phyloP scores from a whole-genome alignment of 2,888 invertebrate species.

The Nephrocerus scutellatus region DNA sequence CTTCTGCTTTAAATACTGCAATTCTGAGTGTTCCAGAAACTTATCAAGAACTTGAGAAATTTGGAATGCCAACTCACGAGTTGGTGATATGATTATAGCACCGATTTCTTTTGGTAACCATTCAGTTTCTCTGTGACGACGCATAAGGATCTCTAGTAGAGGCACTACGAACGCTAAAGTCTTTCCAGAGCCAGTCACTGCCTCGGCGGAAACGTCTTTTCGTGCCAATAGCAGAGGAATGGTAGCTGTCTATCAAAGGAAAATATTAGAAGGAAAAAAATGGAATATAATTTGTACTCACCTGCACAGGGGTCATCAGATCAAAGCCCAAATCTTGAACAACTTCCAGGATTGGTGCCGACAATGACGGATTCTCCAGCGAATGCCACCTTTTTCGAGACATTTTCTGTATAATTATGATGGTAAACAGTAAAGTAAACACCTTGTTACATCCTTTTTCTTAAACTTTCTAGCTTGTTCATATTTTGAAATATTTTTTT shows the following conservation, averaged over 20 bases:
- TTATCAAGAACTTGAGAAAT: constrained; percentile 61
- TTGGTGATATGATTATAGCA: constrained; percentile 88
- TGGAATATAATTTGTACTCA: constrained; percentile 15
- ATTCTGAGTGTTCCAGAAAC: constrained; percentile 51
- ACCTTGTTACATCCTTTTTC: too few species aligned
- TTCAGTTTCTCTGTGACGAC: constrained; percentile 54
- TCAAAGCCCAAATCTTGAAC: constrained; percentile 52
- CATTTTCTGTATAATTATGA: too few species aligned
- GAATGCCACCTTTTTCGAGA: constrained; percentile 49
- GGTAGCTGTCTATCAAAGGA: constrained; percentile 64
- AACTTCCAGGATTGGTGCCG: constrained; percentile 50
- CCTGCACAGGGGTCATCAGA: constrained; percentile 56
- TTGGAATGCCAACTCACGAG: constrained; percentile 89
- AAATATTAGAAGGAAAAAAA: not conserved
- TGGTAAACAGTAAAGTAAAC: too few species aligned
- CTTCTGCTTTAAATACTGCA: constrained; percentile 52
- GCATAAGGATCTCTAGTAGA: constrained; percentile 72
- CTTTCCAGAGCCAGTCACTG: constrained; percentile 98
- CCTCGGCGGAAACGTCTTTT: constrained; percentile 97
- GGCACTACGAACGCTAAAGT: constrained; percentile 94
- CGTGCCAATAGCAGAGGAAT: constrained; percentile 81
- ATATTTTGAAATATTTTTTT: too few species aligned
- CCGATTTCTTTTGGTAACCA: constrained; percentile 73
- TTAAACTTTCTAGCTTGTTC: too few species aligned
- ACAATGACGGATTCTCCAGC: constrained; percentile 44